These are phyloP conservation scores for Caenorhabditis panamensis DNA, from an alignment of 2,888 invertebrate species.

Conservation along the genomic window DNA sequence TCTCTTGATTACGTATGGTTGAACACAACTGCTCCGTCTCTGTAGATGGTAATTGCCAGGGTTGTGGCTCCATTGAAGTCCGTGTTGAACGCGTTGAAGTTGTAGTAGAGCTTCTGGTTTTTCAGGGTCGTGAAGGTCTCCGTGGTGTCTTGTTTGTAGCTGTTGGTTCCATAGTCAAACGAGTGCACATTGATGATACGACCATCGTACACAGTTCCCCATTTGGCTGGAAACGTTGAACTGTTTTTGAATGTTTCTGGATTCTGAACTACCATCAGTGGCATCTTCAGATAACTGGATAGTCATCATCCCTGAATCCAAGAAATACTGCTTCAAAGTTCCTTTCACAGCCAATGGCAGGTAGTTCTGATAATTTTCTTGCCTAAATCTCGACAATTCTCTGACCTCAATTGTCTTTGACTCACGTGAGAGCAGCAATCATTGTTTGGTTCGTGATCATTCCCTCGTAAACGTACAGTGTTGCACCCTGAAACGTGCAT, in stretches of 20 bases:
- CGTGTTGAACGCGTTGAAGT: conserved; percentile 11
- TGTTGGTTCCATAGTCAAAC: conserved; percentile 6
- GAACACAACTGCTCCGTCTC: conserved; percentile 4
- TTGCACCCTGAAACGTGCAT: conserved; percentile 2
- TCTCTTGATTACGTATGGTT: neutral
- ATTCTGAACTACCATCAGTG: neutral
- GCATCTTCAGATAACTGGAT: neutral
- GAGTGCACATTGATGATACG: conserved; percentile 18
- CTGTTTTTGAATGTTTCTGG: neutral
- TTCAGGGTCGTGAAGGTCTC: conserved; percentile 5
- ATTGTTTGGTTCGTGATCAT: conserved; percentile 17
- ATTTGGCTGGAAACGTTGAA: conserved; percentile 15
- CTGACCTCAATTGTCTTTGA: neutral
- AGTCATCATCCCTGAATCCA: neutral
- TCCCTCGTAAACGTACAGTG: conserved; percentile 34
- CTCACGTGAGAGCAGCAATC: conserved; percentile 30
- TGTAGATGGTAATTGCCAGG: neutral
- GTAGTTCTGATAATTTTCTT: conserved; percentile 15
- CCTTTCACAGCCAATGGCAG: conserved; percentile 19
- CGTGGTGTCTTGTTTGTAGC: conserved; percentile 8
- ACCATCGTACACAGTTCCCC: conserved; percentile 11
- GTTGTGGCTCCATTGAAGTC: neutral
- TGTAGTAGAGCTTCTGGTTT: conserved; percentile 11
- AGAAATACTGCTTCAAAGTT: conserved; percentile 11
- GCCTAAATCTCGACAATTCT: neutral